Conservation (phyloP, 2,888 invertebrate species). For the Leptinotarsa haldemani region DNA sequence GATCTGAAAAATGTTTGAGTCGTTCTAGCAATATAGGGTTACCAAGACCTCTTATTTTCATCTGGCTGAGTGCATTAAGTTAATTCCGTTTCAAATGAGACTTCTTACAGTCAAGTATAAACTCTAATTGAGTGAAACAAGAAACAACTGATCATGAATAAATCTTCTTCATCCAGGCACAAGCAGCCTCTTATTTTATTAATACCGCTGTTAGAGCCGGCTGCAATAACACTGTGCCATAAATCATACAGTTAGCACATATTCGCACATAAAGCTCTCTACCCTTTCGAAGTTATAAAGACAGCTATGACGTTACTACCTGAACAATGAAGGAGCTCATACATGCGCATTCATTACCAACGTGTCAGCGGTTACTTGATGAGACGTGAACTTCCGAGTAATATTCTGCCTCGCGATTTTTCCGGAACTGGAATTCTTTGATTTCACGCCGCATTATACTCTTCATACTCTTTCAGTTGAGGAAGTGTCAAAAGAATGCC, state of each 20-base stretch:
- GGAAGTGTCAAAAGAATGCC: too few species aligned
- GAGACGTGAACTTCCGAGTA: constrained; percentile 49
- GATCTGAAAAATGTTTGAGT: too few species aligned
- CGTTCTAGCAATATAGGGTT: too few species aligned
- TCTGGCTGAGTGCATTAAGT: too few species aligned
- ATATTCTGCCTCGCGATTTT: constrained; percentile 43
- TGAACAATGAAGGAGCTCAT: constrained; percentile 51
- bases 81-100: too few species aligned
- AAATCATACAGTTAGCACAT: constrained; percentile 53
- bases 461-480: too few species aligned
- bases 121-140: background rate
- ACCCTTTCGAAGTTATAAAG: constrained; percentile 47
- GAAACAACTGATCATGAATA: constrained; percentile 17
- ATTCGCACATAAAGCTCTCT: constrained; percentile 50
- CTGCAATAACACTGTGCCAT: constrained; percentile 48
- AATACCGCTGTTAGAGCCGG: constrained; percentile 46
- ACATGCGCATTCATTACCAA: constrained; percentile 52
- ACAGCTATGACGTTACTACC: constrained; percentile 49
- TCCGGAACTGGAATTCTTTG: constrained; percentile 35
- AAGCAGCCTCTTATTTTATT: constrained; percentile 22
- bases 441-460: background rate
- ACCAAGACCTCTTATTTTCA: too few species aligned
- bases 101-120: background rate
- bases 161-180: constrained; percentile 6
- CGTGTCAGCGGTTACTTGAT: constrained; percentile 51